Conservation (phyloP, 2,113 vertebrate genomes). For the Lagopus leucura region DNA sequence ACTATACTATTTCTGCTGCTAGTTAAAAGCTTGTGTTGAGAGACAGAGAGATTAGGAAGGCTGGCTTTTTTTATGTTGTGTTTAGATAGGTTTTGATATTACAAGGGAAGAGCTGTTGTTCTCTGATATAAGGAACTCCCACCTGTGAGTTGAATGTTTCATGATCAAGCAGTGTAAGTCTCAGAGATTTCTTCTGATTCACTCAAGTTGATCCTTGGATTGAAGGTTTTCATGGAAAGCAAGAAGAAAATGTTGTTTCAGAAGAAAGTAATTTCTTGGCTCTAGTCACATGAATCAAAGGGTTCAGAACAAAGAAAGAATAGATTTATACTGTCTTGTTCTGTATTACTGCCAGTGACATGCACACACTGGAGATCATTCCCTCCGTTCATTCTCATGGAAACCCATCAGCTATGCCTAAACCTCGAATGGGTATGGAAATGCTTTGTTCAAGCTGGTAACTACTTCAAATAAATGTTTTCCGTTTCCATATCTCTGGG, state of each 20-base stretch:
- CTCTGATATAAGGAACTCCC: neutral
- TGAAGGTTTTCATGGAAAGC: neutral
- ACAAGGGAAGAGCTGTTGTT: neutral
- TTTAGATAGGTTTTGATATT: neutral
- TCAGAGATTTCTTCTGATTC: neutral
- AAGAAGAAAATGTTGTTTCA: neutral
- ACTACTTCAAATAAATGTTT: neutral
- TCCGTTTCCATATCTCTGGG: neutral
- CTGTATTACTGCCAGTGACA: neutral
- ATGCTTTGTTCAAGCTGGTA: neutral
- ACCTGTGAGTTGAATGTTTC: neutral
- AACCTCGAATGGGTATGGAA: neutral
- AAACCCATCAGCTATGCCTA: accelerated
- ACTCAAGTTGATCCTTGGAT: neutral
- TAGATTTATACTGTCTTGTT: neutral
- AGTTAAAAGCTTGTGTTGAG: neutral
- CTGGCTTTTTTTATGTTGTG: neutral
- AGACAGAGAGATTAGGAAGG: neutral
- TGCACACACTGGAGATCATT: neutral
- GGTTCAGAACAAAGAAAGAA: neutral
- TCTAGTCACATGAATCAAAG: neutral
- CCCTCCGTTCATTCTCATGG: neutral
- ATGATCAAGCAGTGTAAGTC: neutral
- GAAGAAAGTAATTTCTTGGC: neutral
- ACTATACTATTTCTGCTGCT: neutral